Percentiles rank a stretch among this genome's conserved stretches.
phyloP scores from a whole-genome alignment of 2,888 invertebrate species.

The Cheilosia grossa region DNA sequence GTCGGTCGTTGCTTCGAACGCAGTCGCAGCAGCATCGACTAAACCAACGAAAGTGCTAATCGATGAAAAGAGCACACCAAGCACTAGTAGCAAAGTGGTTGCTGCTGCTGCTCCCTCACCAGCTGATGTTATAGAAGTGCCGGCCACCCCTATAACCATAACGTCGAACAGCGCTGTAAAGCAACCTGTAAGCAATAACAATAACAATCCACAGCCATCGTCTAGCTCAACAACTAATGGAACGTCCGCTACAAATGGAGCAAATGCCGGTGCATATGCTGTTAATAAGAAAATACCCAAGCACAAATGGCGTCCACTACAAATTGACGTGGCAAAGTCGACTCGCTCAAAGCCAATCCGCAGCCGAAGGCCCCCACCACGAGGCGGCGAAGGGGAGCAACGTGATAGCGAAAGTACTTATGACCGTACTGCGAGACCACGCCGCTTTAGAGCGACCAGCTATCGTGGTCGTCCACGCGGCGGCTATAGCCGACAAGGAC shows the following conservation, averaged over 20 bases:
- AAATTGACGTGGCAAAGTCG: conserved; percentile 90
- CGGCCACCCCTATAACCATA: conserved; percentile 60
- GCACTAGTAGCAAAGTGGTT: conserved; percentile 72
- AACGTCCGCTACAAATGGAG: conserved; percentile 49
- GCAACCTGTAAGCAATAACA: conserved; percentile 29
- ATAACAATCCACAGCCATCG: conserved; percentile 31
- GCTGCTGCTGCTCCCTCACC: conserved; percentile 24
- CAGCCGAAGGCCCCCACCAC: conserved; percentile 84
- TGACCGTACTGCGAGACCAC: conserved; percentile 78
- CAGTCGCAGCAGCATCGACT: conserved; percentile 7
- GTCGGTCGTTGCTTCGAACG: conserved; percentile 24
- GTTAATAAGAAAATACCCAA: conserved; percentile 82
- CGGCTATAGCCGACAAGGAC: conserved; percentile 83
- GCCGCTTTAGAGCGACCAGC: conserved; percentile 81
- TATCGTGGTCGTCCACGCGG: conserved; percentile 83
- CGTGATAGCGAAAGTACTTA: conserved; percentile 68
- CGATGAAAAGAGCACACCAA: conserved; percentile 63
- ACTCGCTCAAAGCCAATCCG: conserved; percentile 85
- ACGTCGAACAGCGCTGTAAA: conserved; percentile 66
- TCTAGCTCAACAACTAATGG: conserved; percentile 79
- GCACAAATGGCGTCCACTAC: conserved; percentile 96
- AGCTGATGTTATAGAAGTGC: conserved; percentile 38
- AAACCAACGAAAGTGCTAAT: conserved; percentile 35
- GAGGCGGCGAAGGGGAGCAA: conserved; percentile 69
- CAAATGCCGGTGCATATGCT: conserved; percentile 72